phyloP scores from a whole-genome alignment of 23 tunicate species.

The Corella eumyota region DNA sequence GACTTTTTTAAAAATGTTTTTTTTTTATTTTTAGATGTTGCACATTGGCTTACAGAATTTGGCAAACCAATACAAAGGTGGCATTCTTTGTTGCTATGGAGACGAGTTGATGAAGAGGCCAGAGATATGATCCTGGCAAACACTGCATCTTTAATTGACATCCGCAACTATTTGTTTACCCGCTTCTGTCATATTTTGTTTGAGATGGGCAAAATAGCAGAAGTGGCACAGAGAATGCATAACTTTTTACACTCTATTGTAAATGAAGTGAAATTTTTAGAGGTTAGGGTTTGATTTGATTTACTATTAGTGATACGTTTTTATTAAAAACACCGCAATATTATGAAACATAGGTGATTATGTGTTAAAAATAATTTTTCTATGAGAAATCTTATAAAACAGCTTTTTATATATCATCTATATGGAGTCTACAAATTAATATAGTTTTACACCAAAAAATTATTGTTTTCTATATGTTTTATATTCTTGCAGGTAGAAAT shows the following conservation, averaged over 20 bases:
- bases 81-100: slow-evolving; percentile 87
- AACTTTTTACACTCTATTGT: slow-evolving; percentile 62
- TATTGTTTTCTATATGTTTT: too few species aligned
- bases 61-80: slow-evolving; percentile 54
- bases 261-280: slow-evolving; percentile 64
- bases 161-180: slow-evolving; percentile 85
- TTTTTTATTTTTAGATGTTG: slow-evolving; percentile 28
- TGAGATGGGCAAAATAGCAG: slow-evolving; percentile 27
- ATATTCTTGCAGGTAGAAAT: slow-evolving; percentile 26
- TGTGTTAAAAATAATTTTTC: neutral
- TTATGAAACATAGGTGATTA: neutral
- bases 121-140: slow-evolving; percentile 36
- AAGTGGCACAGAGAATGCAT: slow-evolving; percentile 57
- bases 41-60: slow-evolving; percentile 87
- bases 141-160: slow-evolving; percentile 68
- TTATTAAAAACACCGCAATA: neutral
- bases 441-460: too few species aligned
- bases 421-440: too few species aligned
- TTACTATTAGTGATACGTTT: neutral
- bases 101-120: slow-evolving; percentile 57
- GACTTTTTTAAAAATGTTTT: neutral
- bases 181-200: slow-evolving; percentile 77
- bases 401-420: too few species aligned
- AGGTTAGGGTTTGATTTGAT: slow-evolving; percentile 19
- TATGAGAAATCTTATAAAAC: too few species aligned